Percentiles rank a stretch among this genome's conserved stretches.
phyloP scores from a whole-genome alignment of 2,888 invertebrate genomes.

The Oeneis ivallda region DNA sequence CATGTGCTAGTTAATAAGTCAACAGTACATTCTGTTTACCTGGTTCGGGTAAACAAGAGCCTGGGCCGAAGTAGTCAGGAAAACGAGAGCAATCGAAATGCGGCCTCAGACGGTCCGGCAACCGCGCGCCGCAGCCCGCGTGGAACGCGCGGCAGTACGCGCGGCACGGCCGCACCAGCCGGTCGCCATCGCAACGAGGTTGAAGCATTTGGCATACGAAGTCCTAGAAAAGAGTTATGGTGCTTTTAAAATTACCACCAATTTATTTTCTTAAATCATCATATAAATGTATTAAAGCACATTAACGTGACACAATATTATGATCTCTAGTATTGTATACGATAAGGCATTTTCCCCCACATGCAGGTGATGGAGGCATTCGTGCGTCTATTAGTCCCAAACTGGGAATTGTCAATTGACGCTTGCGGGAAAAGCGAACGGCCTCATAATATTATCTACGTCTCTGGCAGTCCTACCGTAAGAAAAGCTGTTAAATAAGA shows the following conservation, averaged over 20 bases:
- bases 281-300: not conserved
- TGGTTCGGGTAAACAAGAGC: constrained; percentile 89
- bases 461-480: no score
- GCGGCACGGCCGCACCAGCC: constrained; percentile 87
- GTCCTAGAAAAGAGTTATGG: constrained; percentile 70
- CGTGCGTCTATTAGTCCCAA: no score
- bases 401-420: no score
- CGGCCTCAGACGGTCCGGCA: constrained; percentile 86
- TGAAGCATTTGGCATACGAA: constrained; percentile 94
- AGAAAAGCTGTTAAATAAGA: no score
- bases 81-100: constrained; percentile 89
- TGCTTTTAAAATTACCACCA: not conserved
- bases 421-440: no score
- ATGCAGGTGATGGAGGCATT: no score
- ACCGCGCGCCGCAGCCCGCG: constrained; percentile 89
- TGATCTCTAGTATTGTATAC: no score
- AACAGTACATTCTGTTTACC: constrained; percentile 63
- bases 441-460: no score
- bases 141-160: constrained; percentile 93
- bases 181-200: constrained; percentile 86
- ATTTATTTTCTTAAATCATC: not conserved
- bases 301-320: not conserved
- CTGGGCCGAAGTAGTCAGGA: constrained; percentile 88
- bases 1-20: no score
- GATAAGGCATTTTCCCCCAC: no score